Percentiles rank a stretch among this genome's conserved stretches.
These are phyloP conservation scores for Odontocerum albicorne DNA, from an alignment of 2,888 invertebrate genomes.

Conservation along the genomic window DNA sequence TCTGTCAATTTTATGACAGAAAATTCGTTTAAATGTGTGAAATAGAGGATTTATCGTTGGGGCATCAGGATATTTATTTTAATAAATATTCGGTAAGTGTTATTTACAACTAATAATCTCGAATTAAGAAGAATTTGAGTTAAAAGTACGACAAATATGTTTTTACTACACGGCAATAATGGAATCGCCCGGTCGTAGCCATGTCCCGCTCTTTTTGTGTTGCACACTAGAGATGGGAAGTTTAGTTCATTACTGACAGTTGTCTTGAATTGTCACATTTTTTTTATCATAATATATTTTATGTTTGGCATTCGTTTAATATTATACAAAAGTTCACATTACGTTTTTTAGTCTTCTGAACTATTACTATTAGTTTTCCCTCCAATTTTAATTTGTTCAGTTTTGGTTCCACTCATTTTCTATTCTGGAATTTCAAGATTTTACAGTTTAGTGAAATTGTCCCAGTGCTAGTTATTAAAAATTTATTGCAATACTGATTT, in stretches of 20 bases:
- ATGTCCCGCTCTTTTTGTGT: conserved; percentile 33
- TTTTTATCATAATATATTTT: too few species aligned
- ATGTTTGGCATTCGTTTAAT: too few species aligned
- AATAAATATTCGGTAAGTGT: conserved; percentile 71
- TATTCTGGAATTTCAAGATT: too few species aligned
- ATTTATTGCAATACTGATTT: too few species aligned
- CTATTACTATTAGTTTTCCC: too few species aligned
- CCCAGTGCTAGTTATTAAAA: too few species aligned
- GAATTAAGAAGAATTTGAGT: conserved; percentile 18
- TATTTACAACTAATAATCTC: conserved; percentile 3
- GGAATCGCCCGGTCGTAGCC: conserved; percentile 35
- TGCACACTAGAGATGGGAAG: conserved; percentile 9
- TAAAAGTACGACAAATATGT: conserved; percentile 26
- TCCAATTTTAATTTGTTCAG: too few species aligned
- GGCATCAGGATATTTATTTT: conserved; percentile 66
- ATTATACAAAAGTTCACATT: too few species aligned
- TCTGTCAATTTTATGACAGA: conserved; percentile 56
- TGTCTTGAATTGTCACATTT: conserved; percentile 12
- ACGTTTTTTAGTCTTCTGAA: too few species aligned
- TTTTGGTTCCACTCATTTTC: too few species aligned
- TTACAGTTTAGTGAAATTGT: too few species aligned
- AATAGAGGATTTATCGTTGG: conserved; percentile 68
- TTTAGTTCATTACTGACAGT: conserved; percentile 5
- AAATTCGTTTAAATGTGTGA: conserved; percentile 64
- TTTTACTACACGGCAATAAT: conserved; percentile 24